Evolutionary conservation across 2,888 invertebrate genomes (phyloP), one percentile per base, ranked within the genome.

Genomic region (Limulus polyphemus): DNA sequence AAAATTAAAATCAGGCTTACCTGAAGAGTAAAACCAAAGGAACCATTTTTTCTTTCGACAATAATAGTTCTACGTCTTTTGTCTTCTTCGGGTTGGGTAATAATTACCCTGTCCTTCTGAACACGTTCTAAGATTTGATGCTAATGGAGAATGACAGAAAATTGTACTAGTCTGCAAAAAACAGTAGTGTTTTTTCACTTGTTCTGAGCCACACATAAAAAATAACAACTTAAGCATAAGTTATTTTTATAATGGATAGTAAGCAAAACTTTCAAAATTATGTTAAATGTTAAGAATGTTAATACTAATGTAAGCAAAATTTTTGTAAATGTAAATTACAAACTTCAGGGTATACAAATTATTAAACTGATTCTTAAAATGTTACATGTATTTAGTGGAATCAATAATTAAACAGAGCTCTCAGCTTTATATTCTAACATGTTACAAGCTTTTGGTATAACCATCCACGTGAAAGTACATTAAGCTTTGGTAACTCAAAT

Each of bases 21-120:
- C 80, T 84, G 95, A 51, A 97, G 80, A 0, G 95, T 95, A 77
- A 97, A 97, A 13, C 97, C 97, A 76, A 90, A 97, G 48, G 88
- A 88, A 55, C 87, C 87, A 75, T 87, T 88, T 74, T 86, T 88
- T 78, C 90, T 89, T 76, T 93, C 91, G 9, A 91, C 86, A 50
- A 79, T 73, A 65, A 97, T 92, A 65, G 95, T 94, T 14, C 95
- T 88, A 55, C 95, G 83, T 64, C 90, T 82, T 17, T 90, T 81
- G 72, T 91, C 87, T 75, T 94, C 91, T 71, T 90, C 90, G 70
- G 85, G 83, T 72, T 86, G 84, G 14, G 84, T 84, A 11, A 82
- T 78, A 47, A 84, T 81, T 65, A 84, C 81, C 58, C 86, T 81
- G 75, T 88, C 88, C 52, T 85, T 67, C 60, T 67, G 64, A 11